A percentile compares a stretch with the other conserved stretches of the same genome.
phyloP scores from a whole-genome alignment of 2,888 invertebrate genomes.

The Nomada ruficornis region DNA sequence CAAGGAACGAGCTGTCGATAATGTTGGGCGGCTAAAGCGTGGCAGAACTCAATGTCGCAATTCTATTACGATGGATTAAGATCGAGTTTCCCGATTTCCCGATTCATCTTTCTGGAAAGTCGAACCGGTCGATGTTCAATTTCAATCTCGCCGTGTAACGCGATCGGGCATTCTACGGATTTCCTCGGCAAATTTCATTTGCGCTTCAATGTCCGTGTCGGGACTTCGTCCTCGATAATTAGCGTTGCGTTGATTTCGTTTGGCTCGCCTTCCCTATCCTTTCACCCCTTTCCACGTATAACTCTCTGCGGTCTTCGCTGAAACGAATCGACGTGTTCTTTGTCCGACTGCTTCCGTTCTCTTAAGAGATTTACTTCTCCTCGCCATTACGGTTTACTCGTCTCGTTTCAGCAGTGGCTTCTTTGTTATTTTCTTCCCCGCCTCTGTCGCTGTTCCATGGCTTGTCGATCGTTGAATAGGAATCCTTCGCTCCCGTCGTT shows the following conservation, averaged over 20 bases:
- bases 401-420: not conserved
- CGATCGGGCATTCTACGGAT: not conserved
- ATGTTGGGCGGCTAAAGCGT: not conserved
- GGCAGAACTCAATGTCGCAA: not conserved
- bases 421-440: not conserved
- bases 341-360: not conserved
- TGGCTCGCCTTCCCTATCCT: not conserved
- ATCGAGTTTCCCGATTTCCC: slow-evolving; percentile 18
- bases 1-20: not conserved
- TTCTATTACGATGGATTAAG: not conserved
- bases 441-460: not conserved
- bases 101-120: slow-evolving; percentile 12
- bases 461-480: slow-evolving; percentile 27
- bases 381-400: not conserved
- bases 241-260: slow-evolving; percentile 40
- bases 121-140: slow-evolving; percentile 13
- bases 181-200: slow-evolving; percentile 41
- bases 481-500: slow-evolving; percentile 43
- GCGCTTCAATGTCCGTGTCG: slow-evolving; percentile 32
- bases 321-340: slow-evolving; percentile 10
- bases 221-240: slow-evolving; percentile 35
- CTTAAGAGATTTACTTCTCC: not conserved
- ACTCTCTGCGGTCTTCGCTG: slow-evolving; percentile 2
- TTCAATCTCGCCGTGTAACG: not conserved
- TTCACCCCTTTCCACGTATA: not conserved